phyloP scores from a whole-genome alignment of 2,888 invertebrate species.

The Parapristionchus giblindavisi region DNA sequence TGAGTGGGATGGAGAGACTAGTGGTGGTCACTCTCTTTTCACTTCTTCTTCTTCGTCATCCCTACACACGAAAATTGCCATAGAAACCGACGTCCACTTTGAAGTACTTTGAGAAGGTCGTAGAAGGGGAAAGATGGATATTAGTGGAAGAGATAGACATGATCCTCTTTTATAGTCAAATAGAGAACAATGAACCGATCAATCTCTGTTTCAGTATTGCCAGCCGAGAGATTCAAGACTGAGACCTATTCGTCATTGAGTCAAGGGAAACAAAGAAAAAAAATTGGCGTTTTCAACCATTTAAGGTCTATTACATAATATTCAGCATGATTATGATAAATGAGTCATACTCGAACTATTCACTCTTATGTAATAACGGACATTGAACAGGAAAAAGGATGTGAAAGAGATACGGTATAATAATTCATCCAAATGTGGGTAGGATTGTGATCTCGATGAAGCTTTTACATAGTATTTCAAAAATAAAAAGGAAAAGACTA shows the following conservation, averaged over 20 bases:
- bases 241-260: slow-evolving; percentile 1
- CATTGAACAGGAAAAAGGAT: too few species aligned
- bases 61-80: slow-evolving; percentile 36
- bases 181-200: slow-evolving; percentile 16
- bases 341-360: too few species aligned
- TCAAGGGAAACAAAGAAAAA: neutral
- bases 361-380: too few species aligned
- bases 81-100: slow-evolving; percentile 36
- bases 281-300: too few species aligned
- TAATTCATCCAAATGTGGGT: too few species aligned
- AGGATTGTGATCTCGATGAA: too few species aligned
- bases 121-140: neutral
- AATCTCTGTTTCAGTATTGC: neutral
- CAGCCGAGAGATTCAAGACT: slow-evolving; percentile 2
- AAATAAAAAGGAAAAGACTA: slow-evolving; percentile 3
- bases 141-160: too few species aligned
- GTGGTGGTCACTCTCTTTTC: slow-evolving; percentile 35
- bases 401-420: too few species aligned
- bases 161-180: slow-evolving; percentile 26
- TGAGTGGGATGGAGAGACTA: slow-evolving; percentile 22
- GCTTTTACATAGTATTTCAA: too few species aligned
- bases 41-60: slow-evolving; percentile 26
- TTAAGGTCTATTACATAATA: too few species aligned
- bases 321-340: too few species aligned
- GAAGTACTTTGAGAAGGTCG: neutral